Percentiles rank a stretch among this genome's conserved stretches.
Evolutionary conservation across 2,888 invertebrate species (phyloP).

Genomic region (Eristalinus sepulchralis): DNA sequence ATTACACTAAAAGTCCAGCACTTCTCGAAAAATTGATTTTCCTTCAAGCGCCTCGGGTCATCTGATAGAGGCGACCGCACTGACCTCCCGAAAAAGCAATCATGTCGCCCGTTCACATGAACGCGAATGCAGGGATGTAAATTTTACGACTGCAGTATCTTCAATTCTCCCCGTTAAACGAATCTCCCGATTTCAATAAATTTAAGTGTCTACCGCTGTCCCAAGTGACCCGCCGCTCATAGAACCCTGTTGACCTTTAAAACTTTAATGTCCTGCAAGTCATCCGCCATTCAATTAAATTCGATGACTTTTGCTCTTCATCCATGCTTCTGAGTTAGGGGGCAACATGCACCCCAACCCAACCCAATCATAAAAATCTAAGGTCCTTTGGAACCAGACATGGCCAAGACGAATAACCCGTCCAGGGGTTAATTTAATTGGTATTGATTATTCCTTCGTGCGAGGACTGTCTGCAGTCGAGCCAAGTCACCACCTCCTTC

Average conservation of each 20-base stretch:
- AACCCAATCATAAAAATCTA: conserved; percentile 29
- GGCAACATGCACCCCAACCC: background rate
- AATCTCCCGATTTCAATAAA: background rate
- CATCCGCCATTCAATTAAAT: conserved; percentile 40
- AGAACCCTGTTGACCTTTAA: conserved; percentile 5
- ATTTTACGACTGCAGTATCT: background rate
- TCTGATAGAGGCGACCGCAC: background rate
- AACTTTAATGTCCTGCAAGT: conserved; percentile 18
- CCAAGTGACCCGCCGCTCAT: background rate
- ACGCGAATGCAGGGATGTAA: background rate
- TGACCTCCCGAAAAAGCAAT: background rate
- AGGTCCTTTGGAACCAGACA: conserved; percentile 16
- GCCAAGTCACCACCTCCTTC: background rate
- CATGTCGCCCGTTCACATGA: background rate
- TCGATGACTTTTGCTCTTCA: conserved; percentile 48
- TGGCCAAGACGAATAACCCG: conserved; percentile 43
- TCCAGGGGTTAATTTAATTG: conserved; percentile 53
- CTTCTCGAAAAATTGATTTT: background rate
- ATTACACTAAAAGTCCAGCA: background rate
- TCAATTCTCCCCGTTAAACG: background rate
- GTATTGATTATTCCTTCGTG: conserved; percentile 58
- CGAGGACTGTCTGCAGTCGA: background rate
- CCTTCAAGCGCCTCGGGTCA: background rate
- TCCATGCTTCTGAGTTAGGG: background rate
- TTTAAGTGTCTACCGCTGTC: background rate